phyloP scores from a whole-genome alignment of 2,797 vertebrate species.

The Argya squamiceps region DNA sequence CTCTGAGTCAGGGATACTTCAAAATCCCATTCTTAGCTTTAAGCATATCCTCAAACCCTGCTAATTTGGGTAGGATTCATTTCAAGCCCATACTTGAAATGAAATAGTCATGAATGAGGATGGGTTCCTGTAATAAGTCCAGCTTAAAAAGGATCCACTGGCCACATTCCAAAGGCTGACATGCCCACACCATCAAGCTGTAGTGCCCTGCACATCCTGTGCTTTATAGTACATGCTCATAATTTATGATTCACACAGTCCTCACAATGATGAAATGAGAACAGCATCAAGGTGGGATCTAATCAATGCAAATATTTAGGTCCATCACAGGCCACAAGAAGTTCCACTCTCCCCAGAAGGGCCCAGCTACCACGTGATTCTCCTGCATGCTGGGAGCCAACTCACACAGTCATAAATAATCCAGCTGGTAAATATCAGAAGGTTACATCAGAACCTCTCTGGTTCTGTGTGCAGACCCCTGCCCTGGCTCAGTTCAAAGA shows the following conservation, averaged over 20 bases:
- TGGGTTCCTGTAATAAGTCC: not conserved
- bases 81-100: not conserved
- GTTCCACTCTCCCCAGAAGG: not conserved
- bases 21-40: not conserved
- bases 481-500: not conserved
- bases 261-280: not conserved
- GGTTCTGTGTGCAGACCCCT: not conserved
- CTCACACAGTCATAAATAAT: not conserved
- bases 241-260: not conserved
- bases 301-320: constrained; percentile 18
- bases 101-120: not conserved
- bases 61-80: not conserved
- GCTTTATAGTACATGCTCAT: not conserved
- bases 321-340: not conserved
- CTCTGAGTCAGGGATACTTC: not conserved
- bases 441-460: not conserved
- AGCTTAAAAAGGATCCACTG: not conserved
- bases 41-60: not conserved
- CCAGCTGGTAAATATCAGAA: not conserved
- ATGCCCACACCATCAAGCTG: not conserved
- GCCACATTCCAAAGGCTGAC: not conserved
- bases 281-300: not conserved
- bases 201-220: not conserved
- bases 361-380: not conserved
- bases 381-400: fast-evolving